Conservation (phyloP, 1,140 invertebrate genomes). For the Drosophila truncata region DNA sequence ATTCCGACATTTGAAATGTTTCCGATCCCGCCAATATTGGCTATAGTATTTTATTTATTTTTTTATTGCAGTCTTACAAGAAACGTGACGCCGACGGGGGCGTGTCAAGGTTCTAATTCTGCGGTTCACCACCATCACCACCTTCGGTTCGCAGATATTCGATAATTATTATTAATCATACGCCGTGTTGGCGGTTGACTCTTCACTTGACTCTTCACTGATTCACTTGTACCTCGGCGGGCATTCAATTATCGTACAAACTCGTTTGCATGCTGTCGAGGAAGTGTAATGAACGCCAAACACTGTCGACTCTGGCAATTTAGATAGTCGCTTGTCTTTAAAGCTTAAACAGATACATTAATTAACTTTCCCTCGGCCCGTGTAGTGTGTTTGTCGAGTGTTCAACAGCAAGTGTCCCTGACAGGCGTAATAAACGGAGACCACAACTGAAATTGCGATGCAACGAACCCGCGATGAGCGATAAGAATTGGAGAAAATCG, state of each 20-base stretch:
- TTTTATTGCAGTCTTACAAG: constrained; percentile 25
- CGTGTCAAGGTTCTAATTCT: constrained; percentile 45
- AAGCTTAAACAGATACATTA: constrained; percentile 33
- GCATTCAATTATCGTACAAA: constrained; percentile 25
- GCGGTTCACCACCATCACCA: constrained; percentile 38
- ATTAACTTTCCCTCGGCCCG: constrained; percentile 35
- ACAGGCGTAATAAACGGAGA: constrained; percentile 35
- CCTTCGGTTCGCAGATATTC: constrained; percentile 24
- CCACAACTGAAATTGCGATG: constrained; percentile 6
- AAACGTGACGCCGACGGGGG: constrained; percentile 43
- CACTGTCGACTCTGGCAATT: constrained; percentile 31
- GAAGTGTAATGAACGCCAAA: constrained; percentile 51
- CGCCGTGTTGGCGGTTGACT: constrained; percentile 43
- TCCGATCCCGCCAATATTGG: constrained; percentile 30
- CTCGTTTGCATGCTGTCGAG: constrained; percentile 35
- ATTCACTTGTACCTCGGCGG: constrained; percentile 18
- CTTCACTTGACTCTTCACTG: constrained; percentile 21
- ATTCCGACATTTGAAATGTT: constrained; percentile 45
- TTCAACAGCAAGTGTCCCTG: constrained; percentile 27
- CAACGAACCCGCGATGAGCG: constrained; percentile 1
- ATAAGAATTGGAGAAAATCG: background rate
- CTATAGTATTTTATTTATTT: constrained; percentile 1
- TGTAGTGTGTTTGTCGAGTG: constrained; percentile 13
- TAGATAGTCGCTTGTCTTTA: constrained; percentile 40
- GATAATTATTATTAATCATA: constrained; percentile 55